These are phyloP conservation scores for Agrochola lychnidis DNA, from an alignment of 2,888 invertebrate genomes.

Conservation along the genomic window DNA sequence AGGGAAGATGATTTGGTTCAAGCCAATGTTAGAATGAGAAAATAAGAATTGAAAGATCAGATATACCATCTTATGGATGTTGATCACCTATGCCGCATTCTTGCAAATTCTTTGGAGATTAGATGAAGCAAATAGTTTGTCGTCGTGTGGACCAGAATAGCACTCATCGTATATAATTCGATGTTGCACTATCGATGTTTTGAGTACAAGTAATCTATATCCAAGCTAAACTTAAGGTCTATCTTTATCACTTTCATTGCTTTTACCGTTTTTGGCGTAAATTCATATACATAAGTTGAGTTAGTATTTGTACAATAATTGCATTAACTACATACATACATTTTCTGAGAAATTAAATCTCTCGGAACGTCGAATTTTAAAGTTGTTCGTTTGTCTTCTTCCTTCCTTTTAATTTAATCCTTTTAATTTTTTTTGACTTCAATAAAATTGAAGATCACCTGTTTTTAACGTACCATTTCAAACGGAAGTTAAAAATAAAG, in stretches of 20 bases:
- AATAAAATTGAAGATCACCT: neutral
- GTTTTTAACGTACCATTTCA: neutral
- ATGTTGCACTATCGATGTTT: conserved; percentile 56
- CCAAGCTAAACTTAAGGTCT: conserved; percentile 52
- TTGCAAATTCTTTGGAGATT: no score
- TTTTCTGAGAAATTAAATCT: no score
- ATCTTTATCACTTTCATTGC: conserved; percentile 65
- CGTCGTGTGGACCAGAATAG: conserved; percentile 34
- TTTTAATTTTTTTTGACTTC: no score
- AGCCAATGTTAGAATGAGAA: neutral
- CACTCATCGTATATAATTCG: conserved; percentile 54
- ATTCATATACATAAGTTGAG: conserved; percentile 43
- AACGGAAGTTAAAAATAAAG: neutral
- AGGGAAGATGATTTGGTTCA: neutral
- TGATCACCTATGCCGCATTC: no score
- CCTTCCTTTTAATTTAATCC: neutral
- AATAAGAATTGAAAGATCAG: neutral
- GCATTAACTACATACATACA: no score
- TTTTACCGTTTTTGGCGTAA: conserved; percentile 68
- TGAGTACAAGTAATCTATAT: conserved; percentile 65
- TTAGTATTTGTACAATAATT: no score
- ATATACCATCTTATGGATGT: no score
- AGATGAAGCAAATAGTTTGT: neutral
- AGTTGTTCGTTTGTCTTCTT: neutral
- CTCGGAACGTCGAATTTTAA: no score